phyloP scores from a whole-genome alignment of 2,888 invertebrate species.

The Epiblema foenella region DNA sequence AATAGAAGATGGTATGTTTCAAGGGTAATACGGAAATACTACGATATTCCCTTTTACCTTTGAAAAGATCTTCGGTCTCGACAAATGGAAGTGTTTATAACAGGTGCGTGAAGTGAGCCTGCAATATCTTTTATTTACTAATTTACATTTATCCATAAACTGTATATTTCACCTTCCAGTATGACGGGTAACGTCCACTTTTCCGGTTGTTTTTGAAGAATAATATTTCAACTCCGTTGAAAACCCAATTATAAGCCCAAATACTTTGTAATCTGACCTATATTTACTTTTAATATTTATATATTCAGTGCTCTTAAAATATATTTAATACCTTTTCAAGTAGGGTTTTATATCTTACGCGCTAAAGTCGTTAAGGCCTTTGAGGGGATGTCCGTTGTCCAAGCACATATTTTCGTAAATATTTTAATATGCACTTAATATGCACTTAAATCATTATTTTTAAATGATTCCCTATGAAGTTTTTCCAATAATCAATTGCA shows the following conservation, averaged over 20 bases:
- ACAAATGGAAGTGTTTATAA: no score
- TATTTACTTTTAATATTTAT: slow-evolving; percentile 11
- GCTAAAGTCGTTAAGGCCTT: slow-evolving; percentile 21
- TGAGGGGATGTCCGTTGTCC: slow-evolving; percentile 28
- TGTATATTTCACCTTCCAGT: no score
- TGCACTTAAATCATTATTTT: slow-evolving; percentile 30
- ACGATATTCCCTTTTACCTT: no score
- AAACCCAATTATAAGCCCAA: neutral
- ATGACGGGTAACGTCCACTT: no score
- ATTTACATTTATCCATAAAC: no score
- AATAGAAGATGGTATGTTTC: no score
- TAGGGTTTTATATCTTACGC: slow-evolving; percentile 27
- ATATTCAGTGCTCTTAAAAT: slow-evolving; percentile 28
- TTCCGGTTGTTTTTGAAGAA: no score
- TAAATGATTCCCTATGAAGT: neutral
- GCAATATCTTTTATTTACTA: no score
- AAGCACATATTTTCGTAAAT: slow-evolving; percentile 26
- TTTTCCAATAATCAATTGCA: neutral
- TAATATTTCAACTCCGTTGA: neutral
- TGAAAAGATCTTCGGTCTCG: no score
- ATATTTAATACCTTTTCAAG: slow-evolving; percentile 33
- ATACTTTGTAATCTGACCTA: slow-evolving; percentile 9
- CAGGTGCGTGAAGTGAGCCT: no score
- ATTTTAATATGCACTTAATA: no score
- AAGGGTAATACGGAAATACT: no score